Evolutionary conservation across 2,888 invertebrate species (phyloP).

Genomic region (Poecilobothrus nobilitatus): DNA sequence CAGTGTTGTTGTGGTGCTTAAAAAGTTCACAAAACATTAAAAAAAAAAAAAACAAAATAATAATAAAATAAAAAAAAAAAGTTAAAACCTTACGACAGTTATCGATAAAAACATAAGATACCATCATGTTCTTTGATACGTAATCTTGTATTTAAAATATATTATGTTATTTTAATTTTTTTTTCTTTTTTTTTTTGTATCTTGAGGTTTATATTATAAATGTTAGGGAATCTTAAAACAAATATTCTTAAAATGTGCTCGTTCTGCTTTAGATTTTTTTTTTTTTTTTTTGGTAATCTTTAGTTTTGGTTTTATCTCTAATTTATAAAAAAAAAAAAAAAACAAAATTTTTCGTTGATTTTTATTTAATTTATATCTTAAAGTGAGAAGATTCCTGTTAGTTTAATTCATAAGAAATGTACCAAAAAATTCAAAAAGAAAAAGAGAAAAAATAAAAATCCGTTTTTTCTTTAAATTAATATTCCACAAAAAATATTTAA

Average conservation of each 20-base stretch:
- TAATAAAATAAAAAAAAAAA: neutral
- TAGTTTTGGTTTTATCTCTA: neutral
- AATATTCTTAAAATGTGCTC: too few relatives aligned
- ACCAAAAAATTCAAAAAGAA: neutral
- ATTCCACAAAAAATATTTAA: neutral
- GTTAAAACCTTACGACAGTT: neutral
- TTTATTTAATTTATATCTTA: neutral
- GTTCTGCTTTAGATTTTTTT: too few relatives aligned
- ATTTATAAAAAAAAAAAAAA: too few relatives aligned
- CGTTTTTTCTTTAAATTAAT: neutral
- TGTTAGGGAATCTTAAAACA: neutral
- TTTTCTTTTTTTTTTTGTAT: neutral
- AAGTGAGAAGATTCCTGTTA: conserved; percentile 1
- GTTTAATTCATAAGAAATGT: neutral
- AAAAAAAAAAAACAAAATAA: too few relatives aligned
- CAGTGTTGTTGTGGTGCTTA: neutral
- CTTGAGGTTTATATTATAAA: neutral
- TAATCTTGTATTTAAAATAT: conserved; percentile 1
- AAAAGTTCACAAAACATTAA: too few relatives aligned
- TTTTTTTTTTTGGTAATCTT: neutral
- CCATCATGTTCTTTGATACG: neutral
- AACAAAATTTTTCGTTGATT: neutral
- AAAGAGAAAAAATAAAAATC: too few relatives aligned
- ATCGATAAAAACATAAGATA: neutral
- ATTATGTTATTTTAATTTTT: neutral